A percentile compares a stretch with the other conserved stretches of the same genome.
Conservation (phyloP, 2,888 invertebrate genomes). For the Cistogaster globosa region DNA sequence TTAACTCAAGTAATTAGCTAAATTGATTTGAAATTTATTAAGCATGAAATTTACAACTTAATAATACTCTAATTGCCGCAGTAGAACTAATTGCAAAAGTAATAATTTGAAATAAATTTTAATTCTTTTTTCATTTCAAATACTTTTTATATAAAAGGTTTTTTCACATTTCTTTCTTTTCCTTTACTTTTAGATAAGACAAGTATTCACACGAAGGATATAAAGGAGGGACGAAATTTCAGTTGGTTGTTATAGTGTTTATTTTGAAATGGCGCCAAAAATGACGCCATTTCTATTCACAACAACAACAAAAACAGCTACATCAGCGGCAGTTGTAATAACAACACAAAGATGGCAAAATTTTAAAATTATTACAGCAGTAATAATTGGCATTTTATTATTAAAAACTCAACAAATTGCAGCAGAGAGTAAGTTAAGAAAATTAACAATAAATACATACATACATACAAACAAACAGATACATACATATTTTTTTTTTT, state of each 20-base stretch:
- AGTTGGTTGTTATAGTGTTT: conserved; percentile 39
- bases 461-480: not conserved
- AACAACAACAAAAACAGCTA: not conserved
- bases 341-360: conserved; percentile 77
- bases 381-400: conserved; percentile 60
- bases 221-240: conserved; percentile 12
- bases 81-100: conserved; percentile 68
- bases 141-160: conserved; percentile 42
- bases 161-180: conserved; percentile 33
- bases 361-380: conserved; percentile 71
- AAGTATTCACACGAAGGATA: conserved; percentile 3
- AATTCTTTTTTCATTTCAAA: conserved; percentile 24
- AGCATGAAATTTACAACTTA: conserved; percentile 75
- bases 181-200: conserved; percentile 40
- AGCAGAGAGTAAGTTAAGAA: conserved; percentile 59
- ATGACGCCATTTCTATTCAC: conserved; percentile 78
- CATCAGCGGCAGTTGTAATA: not conserved
- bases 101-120: conserved; percentile 63
- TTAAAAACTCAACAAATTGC: conserved; percentile 50
- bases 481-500: not conserved
- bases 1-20: conserved; percentile 76
- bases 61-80: conserved; percentile 59
- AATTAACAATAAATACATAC: not conserved
- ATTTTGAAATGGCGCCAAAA: conserved; percentile 78
- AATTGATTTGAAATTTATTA: conserved; percentile 81